These are phyloP conservation scores for Prorops nasuta DNA, from an alignment of 1,140 invertebrate genomes.

Conservation along the genomic window DNA sequence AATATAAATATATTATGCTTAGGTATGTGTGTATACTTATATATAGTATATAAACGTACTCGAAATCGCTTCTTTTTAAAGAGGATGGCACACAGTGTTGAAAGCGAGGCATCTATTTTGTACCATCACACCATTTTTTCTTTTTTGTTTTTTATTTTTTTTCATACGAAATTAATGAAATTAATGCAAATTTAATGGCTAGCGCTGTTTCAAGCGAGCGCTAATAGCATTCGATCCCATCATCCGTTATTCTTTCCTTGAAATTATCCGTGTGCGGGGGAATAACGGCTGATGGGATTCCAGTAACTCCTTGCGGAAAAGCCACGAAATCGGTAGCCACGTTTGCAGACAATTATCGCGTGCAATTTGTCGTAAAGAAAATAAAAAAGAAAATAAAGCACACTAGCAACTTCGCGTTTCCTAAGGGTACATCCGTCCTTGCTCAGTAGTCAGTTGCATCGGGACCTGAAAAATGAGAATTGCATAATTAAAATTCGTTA, in stretches of 20 bases:
- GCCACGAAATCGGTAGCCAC: background rate
- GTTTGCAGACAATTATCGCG: constrained; percentile 13
- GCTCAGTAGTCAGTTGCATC: constrained; percentile 44
- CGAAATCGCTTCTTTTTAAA: background rate
- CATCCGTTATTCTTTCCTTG: too few species aligned
- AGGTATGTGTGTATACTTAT: constrained; percentile 11
- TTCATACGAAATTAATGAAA: too few species aligned
- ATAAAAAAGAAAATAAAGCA: constrained; percentile 27
- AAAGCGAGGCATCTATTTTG: constrained; percentile 5
- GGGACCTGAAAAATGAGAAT: constrained; percentile 39
- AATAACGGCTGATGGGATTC: too few species aligned
- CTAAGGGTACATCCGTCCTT: constrained; percentile 11
- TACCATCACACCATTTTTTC: constrained; percentile 15
- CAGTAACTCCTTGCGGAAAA: constrained; percentile 4
- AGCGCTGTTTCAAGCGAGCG: too few species aligned
- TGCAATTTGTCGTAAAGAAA: constrained; percentile 18
- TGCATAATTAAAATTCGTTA: too few species aligned
- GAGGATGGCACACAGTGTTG: background rate
- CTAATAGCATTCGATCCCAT: too few species aligned
- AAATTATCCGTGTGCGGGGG: too few species aligned
- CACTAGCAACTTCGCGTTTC: constrained; percentile 26
- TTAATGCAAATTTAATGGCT: too few species aligned
- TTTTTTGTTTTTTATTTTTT: too few species aligned
- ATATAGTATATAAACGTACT: background rate
- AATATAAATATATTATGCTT: constrained; percentile 8